A percentile compares a stretch with the other conserved stretches of the same genome.
phyloP scores from a whole-genome alignment of 1,140 invertebrate species.

The Camponotus vicinus region DNA sequence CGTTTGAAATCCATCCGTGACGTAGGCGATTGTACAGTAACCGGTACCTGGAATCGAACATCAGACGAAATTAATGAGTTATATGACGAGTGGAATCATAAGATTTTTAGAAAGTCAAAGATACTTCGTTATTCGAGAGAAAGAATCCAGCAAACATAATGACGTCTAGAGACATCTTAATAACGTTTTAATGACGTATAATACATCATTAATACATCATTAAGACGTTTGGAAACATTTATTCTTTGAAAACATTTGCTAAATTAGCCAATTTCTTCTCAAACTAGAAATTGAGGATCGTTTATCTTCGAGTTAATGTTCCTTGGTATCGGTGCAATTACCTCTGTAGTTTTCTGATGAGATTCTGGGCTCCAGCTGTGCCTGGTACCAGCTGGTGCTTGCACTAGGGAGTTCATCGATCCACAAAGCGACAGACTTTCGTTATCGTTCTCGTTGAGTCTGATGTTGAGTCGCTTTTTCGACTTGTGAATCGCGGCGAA shows the following conservation, averaged over 20 bases:
- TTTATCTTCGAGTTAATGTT: constrained; percentile 47
- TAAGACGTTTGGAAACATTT: neutral
- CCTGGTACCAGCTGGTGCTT: constrained; percentile 76
- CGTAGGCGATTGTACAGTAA: constrained; percentile 84
- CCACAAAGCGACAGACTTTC: constrained; percentile 87
- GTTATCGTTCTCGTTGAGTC: constrained; percentile 80
- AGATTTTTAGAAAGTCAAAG: neutral
- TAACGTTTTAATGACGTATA: too few relatives aligned
- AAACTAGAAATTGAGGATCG: neutral
- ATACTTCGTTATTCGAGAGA: neutral
- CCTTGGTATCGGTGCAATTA: constrained; percentile 16
- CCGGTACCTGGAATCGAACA: constrained; percentile 74
- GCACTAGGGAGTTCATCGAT: constrained; percentile 79
- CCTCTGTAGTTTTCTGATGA: constrained; percentile 70
- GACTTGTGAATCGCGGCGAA: constrained; percentile 93
- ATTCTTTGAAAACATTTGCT: neutral
- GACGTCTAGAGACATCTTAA: too few relatives aligned
- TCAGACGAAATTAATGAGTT: neutral
- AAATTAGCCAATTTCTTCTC: neutral
- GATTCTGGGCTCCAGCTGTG: constrained; percentile 85
- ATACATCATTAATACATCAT: too few relatives aligned
- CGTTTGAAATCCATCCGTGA: constrained; percentile 94
- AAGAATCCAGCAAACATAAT: too few relatives aligned
- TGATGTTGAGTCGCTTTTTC: constrained; percentile 91
- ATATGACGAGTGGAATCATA: neutral